A percentile compares a stretch with the other conserved stretches of the same genome.
Evolutionary conservation across 2,888 invertebrate species (phyloP).

Genomic region (Eristalinus aeneus): DNA sequence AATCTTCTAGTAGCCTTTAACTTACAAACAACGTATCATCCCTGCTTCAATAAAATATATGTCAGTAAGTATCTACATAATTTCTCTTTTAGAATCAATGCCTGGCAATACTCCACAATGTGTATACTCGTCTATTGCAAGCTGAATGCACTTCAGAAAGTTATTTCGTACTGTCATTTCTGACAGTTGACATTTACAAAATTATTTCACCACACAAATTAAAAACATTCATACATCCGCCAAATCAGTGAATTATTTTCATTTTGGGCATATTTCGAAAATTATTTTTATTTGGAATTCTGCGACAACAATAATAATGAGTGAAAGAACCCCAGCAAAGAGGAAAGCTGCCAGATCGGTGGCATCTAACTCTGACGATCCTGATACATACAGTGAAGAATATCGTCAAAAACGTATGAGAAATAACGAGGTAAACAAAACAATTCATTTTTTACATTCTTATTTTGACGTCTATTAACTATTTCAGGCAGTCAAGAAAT

Average conservation of each 20-base stretch:
- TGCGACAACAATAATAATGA: background rate
- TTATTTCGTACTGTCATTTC: too few species aligned
- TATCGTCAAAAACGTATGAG: background rate
- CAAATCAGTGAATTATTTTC: background rate
- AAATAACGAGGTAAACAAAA: background rate
- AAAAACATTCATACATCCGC: background rate
- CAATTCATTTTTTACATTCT: background rate
- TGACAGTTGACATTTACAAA: too few species aligned
- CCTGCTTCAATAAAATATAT: too few species aligned
- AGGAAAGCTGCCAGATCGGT: background rate
- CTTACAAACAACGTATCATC: too few species aligned
- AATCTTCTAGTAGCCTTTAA: too few species aligned
- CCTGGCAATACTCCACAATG: too few species aligned
- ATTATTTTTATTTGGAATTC: background rate
- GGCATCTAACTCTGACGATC: background rate
- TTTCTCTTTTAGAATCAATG: too few species aligned
- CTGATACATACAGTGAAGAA: background rate
- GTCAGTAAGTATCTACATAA: too few species aligned
- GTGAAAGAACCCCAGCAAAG: background rate
- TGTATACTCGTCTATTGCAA: too few species aligned
- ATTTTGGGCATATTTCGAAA: background rate
- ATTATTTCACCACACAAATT: background rate
- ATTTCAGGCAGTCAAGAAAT: conserved; percentile 78
- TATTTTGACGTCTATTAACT: background rate
- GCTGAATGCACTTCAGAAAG: too few species aligned